Conservation (phyloP, 2,113 vertebrate species). For the Anoura caudifer region DNA sequence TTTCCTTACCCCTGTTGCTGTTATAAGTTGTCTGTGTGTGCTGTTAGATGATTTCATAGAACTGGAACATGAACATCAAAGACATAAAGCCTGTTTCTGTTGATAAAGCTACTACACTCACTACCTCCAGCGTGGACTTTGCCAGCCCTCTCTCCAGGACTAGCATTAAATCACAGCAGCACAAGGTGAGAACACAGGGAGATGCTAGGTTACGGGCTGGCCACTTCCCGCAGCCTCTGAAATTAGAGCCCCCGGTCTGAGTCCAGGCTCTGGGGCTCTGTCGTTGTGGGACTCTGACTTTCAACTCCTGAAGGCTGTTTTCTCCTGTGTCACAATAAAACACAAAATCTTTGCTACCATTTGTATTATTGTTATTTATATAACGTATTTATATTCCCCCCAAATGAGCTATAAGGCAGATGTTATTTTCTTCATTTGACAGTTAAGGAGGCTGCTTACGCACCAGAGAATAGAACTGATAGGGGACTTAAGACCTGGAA, state of each 20-base stretch:
- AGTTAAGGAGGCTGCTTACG: background rate
- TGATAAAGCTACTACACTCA: background rate
- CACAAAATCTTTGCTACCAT: background rate
- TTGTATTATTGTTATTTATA: background rate
- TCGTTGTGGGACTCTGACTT: background rate
- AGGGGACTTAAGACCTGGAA: no score
- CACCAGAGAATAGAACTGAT: background rate
- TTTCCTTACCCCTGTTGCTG: background rate
- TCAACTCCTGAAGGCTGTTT: background rate
- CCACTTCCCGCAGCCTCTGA: background rate
- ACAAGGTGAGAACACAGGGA: background rate
- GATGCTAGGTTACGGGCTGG: rapidly evolving
- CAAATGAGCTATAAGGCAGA: background rate
- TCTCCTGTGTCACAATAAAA: background rate
- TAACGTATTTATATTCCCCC: background rate
- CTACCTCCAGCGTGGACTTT: no score
- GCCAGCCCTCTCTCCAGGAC: background rate
- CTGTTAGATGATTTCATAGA: background rate
- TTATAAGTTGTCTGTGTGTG: background rate
- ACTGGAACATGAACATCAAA: background rate
- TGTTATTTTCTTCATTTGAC: background rate
- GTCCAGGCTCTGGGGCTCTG: background rate
- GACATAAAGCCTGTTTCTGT: background rate
- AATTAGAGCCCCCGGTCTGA: background rate
- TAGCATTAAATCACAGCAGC: background rate